Percentiles rank a stretch among this genome's conserved stretches.
Conservation (phyloP, 2,888 invertebrate genomes). For the Cantharis rufa region DNA sequence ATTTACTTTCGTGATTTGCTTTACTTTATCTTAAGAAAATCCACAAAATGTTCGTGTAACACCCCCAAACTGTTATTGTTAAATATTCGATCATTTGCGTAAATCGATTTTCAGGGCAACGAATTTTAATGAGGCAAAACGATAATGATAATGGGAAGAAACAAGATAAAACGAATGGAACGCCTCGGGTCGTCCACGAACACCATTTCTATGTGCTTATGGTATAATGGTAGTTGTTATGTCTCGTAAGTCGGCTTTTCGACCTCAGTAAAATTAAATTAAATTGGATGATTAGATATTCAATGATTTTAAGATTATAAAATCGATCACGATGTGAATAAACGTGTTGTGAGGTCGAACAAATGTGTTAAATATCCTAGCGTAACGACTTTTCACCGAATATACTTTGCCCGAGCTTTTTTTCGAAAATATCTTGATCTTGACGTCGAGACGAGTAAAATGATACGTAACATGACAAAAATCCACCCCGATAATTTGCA, state of each 20-base stretch:
- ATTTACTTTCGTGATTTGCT: neutral
- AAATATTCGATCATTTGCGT: neutral
- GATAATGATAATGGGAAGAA: neutral
- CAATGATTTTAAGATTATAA: constrained; percentile 29
- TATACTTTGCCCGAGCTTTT: neutral
- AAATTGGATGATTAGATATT: constrained; percentile 33
- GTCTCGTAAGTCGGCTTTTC: constrained; percentile 18
- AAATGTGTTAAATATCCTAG: constrained; percentile 6
- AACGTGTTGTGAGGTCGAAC: constrained; percentile 35
- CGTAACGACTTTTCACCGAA: neutral
- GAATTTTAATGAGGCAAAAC: neutral
- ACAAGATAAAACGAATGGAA: neutral
- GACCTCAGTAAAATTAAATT: constrained; percentile 33
- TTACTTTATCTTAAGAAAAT: neutral
- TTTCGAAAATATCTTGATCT: neutral
- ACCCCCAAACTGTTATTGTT: neutral
- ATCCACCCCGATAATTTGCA: neutral
- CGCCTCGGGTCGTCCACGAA: constrained; percentile 10
- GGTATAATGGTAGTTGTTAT: constrained; percentile 21
- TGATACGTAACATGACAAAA: neutral
- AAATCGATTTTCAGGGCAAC: neutral
- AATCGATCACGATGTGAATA: constrained; percentile 33
- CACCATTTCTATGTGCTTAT: constrained; percentile 14
- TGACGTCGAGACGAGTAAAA: neutral
- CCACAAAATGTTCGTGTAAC: neutral